Conservation (phyloP, 2,113 vertebrate species). For the Tupaia chinensis region DNA sequence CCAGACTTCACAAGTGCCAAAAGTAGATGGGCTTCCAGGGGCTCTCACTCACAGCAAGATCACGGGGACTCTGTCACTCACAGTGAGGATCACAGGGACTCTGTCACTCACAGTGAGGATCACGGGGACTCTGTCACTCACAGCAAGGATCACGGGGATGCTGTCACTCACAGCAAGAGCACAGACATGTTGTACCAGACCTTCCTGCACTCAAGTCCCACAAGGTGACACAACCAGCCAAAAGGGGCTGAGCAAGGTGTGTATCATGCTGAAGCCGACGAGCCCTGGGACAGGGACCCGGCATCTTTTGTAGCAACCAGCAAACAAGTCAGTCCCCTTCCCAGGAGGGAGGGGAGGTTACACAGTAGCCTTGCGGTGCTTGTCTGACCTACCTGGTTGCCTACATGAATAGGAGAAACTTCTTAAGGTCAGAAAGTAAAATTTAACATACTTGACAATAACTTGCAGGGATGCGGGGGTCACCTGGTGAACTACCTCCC, state of each 20-base stretch:
- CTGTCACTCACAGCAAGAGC: not conserved
- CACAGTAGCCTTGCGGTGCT: not conserved
- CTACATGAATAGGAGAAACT: not conserved
- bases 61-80: fast-evolving
- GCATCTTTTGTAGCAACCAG: not conserved
- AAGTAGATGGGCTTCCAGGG: no score
- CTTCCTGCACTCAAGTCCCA: not conserved
- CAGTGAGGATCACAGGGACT: not conserved
- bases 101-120: not conserved
- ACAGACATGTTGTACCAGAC: not conserved
- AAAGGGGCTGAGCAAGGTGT: not conserved
- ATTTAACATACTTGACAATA: not conserved
- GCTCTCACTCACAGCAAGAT: not conserved
- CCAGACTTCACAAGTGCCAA: not conserved
- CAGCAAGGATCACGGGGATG: not conserved
- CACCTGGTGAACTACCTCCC: fast-evolving
- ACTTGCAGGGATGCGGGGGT: no score
- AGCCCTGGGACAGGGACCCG: no score
- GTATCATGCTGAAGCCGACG: not conserved
- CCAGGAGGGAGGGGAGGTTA: not conserved
- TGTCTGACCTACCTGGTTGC: not conserved
- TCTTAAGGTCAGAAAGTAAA: not conserved
- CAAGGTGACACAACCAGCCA: not conserved
- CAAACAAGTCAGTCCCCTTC: not conserved
- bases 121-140: no score